Conservation (phyloP, 2,797 vertebrate genomes). For the Thunnus albacares region DNA sequence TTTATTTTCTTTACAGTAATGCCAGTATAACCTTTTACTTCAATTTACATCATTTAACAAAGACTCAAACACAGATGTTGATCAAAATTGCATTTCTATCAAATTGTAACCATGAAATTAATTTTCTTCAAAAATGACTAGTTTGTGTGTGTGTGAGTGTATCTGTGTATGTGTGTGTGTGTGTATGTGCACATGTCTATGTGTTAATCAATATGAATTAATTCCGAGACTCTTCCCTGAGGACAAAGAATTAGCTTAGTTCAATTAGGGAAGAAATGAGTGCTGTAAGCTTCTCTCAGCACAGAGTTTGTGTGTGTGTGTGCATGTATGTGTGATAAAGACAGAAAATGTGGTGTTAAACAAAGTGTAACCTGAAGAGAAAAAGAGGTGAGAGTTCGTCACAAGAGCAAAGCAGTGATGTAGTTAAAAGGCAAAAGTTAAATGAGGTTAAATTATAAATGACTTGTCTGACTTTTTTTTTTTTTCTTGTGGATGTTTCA, state of each 20-base stretch:
- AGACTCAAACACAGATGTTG: constrained; percentile 3
- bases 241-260: constrained; percentile 57
- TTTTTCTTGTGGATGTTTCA: neutral
- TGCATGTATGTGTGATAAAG: neutral
- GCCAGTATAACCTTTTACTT: constrained; percentile 7
- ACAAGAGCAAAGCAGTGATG: neutral
- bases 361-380: constrained; percentile 14
- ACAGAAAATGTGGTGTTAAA: constrained; percentile 22
- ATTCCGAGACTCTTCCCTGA: constrained; percentile 40
- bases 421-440: neutral
- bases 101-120: constrained; percentile 25
- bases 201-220: constrained; percentile 58
- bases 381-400: neutral
- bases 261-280: constrained; percentile 55
- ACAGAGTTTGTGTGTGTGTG: constrained; percentile 7
- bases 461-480: neutral
- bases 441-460: neutral
- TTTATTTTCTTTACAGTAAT: neutral
- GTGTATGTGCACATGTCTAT: neutral
- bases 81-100: constrained; percentile 14
- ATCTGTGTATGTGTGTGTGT: neutral
- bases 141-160: neutral
- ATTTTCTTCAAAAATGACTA: constrained; percentile 7
- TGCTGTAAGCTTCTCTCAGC: constrained; percentile 36
- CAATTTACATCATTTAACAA: neutral